A percentile compares a stretch with the other conserved stretches of the same genome.
These are phyloP conservation scores for Hybognathus amarus DNA, from an alignment of 2,797 vertebrate species.

Conservation along the genomic window DNA sequence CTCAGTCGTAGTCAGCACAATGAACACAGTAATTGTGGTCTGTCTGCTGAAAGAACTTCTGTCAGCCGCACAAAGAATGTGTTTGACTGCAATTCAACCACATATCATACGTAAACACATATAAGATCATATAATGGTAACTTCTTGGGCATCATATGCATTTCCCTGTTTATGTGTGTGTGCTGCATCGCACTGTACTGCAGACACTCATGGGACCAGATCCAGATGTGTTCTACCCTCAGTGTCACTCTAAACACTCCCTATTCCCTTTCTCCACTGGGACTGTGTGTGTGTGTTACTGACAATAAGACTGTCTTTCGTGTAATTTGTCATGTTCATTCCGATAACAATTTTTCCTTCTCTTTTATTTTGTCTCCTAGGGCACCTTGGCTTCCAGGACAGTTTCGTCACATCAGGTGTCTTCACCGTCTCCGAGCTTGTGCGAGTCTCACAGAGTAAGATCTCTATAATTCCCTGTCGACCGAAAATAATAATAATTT, in stretches of 20 bases:
- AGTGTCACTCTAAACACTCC: conserved; percentile 56
- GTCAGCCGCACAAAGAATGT: conserved; percentile 11
- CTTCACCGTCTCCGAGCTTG: conserved; percentile 96
- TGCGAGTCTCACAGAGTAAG: conserved; percentile 99
- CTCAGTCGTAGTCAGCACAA: conserved; percentile 50
- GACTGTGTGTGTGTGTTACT: conserved; percentile 25
- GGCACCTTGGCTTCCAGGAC: conserved; percentile 98
- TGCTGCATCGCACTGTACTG: neutral
- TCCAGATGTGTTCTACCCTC: conserved; percentile 60
- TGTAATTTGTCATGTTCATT: conserved; percentile 22
- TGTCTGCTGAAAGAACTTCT: conserved; percentile 35
- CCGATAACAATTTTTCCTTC: conserved; percentile 42
- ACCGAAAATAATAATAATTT: neutral
- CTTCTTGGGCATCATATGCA: neutral
- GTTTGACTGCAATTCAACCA: conserved; percentile 27
- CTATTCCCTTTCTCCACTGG: conserved; percentile 14
- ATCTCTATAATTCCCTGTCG: conserved; percentile 49
- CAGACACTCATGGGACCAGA: conserved; percentile 50
- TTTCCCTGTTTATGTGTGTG: conserved; percentile 11
- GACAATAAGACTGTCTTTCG: conserved; percentile 2
- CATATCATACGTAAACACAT: conserved; percentile 36
- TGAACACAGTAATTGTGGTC: conserved; percentile 54
- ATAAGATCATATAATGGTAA: neutral
- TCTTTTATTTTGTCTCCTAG: conserved; percentile 77
- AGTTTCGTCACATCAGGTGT: conserved; percentile 98